phyloP scores from a whole-genome alignment of 2,113 vertebrate species.

The Psettodes erumei region DNA sequence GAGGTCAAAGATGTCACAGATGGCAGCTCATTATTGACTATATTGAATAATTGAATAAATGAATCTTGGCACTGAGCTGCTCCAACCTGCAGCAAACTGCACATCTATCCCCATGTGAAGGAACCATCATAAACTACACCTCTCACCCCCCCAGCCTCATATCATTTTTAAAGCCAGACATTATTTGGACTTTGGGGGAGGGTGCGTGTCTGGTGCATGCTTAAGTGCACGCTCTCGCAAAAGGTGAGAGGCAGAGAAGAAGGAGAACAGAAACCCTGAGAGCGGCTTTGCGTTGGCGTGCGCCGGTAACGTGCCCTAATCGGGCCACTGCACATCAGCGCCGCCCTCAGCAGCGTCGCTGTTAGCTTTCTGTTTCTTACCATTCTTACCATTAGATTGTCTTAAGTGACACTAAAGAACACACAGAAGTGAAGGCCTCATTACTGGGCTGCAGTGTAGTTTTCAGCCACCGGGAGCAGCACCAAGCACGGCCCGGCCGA shows the following conservation, averaged over 20 bases:
- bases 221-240: neutral
- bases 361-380: neutral
- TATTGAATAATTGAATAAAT: too few relatives aligned
- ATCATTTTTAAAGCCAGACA: slow-evolving; percentile 8
- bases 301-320: slow-evolving; percentile 40
- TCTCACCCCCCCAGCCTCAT: neutral
- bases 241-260: slow-evolving; percentile 5
- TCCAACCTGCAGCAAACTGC: slow-evolving; percentile 4
- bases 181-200: slow-evolving; percentile 1
- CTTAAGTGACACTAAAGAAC: neutral
- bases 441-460: neutral
- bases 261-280: slow-evolving; percentile 40
- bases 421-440: neutral
- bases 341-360: slow-evolving; percentile 21
- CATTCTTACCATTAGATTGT: too few relatives aligned
- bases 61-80: slow-evolving; percentile 14
- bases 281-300: slow-evolving; percentile 39
- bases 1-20: slow-evolving; percentile 37
- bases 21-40: slow-evolving; percentile 38
- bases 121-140: neutral
- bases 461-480: slow-evolving; percentile 7
- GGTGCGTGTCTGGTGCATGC: neutral
- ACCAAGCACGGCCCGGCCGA: neutral
- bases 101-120: slow-evolving; percentile 1
- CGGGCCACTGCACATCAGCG: slow-evolving; percentile 38